Conservation (phyloP, 2,888 invertebrate genomes). For the Pachydiplax longipennis region DNA sequence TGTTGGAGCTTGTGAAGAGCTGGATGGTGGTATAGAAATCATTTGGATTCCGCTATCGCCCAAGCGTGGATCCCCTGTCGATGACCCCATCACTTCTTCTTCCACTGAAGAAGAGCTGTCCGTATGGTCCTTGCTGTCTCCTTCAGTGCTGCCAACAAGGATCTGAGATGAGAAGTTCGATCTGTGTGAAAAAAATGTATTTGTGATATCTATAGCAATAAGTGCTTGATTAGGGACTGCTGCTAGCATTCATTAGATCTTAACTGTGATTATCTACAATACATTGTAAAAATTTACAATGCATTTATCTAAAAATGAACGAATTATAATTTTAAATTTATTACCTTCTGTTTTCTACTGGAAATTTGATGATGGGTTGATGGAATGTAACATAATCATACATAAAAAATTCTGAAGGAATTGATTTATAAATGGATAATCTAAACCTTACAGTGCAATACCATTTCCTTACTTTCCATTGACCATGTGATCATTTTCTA, state of each 20-base stretch:
- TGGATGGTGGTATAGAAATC: not conserved
- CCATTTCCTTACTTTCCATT: too few species aligned
- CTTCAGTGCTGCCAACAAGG: constrained; percentile 32
- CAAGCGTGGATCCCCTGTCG: not conserved
- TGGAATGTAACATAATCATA: too few species aligned
- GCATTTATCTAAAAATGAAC: too few species aligned
- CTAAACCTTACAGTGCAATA: too few species aligned
- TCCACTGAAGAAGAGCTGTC: constrained; percentile 31
- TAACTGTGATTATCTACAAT: too few species aligned
- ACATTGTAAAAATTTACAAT: too few species aligned
- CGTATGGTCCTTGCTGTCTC: not conserved
- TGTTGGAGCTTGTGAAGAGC: not conserved
- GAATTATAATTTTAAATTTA: too few species aligned
- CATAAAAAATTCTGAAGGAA: too few species aligned
- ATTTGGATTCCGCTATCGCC: not conserved
- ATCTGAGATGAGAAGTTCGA: constrained; percentile 44
- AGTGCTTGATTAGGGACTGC: not conserved
- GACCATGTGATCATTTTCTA: too few species aligned
- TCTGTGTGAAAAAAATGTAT: constrained; percentile 40
- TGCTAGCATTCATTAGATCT: not conserved
- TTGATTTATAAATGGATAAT: too few species aligned
- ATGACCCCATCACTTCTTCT: not conserved
- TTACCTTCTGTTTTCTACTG: too few species aligned
- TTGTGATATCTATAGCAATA: constrained; percentile 9
- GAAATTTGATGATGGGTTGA: too few species aligned